Evolutionary conservation across 2,113 vertebrate genomes (phyloP).

Genomic region (Perca fluviatilis): DNA sequence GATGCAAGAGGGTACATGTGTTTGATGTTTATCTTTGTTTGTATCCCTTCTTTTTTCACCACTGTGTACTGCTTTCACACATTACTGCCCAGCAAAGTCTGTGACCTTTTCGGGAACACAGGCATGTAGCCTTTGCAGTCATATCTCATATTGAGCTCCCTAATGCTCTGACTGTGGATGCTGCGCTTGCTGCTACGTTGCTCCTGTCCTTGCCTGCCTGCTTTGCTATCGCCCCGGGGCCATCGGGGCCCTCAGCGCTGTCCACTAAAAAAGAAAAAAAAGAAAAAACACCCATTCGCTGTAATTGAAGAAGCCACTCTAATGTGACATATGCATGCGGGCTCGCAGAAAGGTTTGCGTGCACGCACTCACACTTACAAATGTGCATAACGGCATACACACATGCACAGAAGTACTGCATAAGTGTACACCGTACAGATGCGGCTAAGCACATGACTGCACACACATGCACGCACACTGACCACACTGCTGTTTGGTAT

Average conservation of each 20-base stretch:
- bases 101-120: constrained; percentile 84
- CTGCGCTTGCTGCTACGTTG: constrained; percentile 69
- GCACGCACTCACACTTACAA: constrained; percentile 18
- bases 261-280: constrained; percentile 74
- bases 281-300: constrained; percentile 52
- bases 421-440: neutral
- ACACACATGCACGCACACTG: constrained; percentile 21
- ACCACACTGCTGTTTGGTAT: constrained; percentile 46
- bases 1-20: constrained; percentile 20
- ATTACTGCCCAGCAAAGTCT: constrained; percentile 80
- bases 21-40: constrained; percentile 46
- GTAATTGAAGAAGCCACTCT: constrained; percentile 85
- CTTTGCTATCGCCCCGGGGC: constrained; percentile 73
- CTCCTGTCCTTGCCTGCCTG: constrained; percentile 74
- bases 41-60: constrained; percentile 58
- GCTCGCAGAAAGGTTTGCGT: constrained; percentile 39
- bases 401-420: constrained; percentile 9
- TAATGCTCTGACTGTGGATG: constrained; percentile 75
- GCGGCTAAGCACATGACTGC: constrained; percentile 26
- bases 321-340: constrained; percentile 72
- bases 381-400: constrained; percentile 8
- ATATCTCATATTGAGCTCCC: constrained; percentile 85
- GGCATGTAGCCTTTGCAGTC: constrained; percentile 82
- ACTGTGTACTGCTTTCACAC: constrained; percentile 81
- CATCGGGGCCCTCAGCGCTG: constrained; percentile 77